Conservation (phyloP, 2,888 invertebrate genomes). For the Acanthosepion pharaonis region DNA sequence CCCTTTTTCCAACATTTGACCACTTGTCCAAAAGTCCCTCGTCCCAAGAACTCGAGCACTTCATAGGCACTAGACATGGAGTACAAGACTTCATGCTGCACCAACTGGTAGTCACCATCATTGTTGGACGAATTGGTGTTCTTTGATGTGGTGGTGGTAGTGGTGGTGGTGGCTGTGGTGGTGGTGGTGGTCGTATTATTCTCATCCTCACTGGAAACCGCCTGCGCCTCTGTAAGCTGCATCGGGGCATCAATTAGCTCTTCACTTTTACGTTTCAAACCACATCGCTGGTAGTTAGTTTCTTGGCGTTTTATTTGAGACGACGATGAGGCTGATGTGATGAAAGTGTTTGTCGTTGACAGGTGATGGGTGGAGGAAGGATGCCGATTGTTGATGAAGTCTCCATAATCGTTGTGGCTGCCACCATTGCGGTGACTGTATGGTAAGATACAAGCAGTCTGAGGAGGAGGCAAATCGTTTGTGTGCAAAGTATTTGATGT, state of each 20-base stretch:
- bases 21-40: conserved; percentile 98
- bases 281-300: conserved; percentile 77
- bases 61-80: conserved; percentile 93
- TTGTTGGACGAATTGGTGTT: conserved; percentile 68
- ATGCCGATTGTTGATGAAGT: conserved; percentile 45
- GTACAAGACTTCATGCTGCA: conserved; percentile 97
- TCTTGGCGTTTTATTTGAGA: conserved; percentile 45
- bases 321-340: conserved; percentile 42
- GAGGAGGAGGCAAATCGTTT: conserved; percentile 50
- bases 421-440: conserved; percentile 52
- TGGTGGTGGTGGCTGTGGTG: conserved; percentile 59
- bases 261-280: conserved; percentile 73
- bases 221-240: conserved; percentile 70
- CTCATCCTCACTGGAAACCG: conserved; percentile 74
- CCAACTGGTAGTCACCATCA: conserved; percentile 98
- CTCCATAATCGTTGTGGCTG: conserved; percentile 50
- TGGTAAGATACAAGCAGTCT: conserved; percentile 55
- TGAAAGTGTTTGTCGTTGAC: conserved; percentile 36
- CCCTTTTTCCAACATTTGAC: conserved; percentile 99
- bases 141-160: conserved; percentile 65
- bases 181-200: conserved; percentile 61
- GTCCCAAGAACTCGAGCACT: conserved; percentile 98
- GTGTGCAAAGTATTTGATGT: conserved; percentile 54
- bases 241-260: conserved; percentile 70
- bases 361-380: conserved; percentile 41